Base-by-base conservation (phyloP, 2,888 invertebrate genomes). In the Netelia fuscicornis region DNA sequence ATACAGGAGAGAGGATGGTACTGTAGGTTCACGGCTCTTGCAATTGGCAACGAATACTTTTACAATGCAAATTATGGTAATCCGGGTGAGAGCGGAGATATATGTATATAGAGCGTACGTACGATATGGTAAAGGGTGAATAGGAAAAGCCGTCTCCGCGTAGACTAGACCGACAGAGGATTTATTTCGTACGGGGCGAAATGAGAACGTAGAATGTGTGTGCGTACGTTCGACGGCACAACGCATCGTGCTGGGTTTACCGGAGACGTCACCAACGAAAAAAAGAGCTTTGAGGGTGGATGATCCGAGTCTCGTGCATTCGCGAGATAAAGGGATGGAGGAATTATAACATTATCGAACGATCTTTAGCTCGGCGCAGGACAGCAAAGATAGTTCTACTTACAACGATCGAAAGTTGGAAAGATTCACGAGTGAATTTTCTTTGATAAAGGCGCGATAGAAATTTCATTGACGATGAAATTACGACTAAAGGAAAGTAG, bases 51-150 rank as follows among this genome's bases (percentile, higher is more conserved):
- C 86, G 92, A 92, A 92, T 91, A 91, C 92, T 92, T 92, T 92
- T 91, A 93, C 92, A 91, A 92, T 92, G 92, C 92, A 92, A 92
- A 92, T 93, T 92, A 92, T 92, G 92, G 92, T 92, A 92, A 92
- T 92, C 90, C 90, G 87, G 83, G 58, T 48, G 48, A 82, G 87
- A 87, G 89, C 88, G 87, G 37, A 44, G 48, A 58, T 44, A 23
- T 89, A 86, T 82, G 83, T 76, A 86, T 85, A 86, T 86, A 86
- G 87, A 80, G 83, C 62, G 82, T 86, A 80, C 77, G 83, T 81
- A 56, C 64, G 13, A 37, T 37, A 74, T 17, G 42, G 37, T 58
- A 48, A 44, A 74, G 56, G 56, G 52, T 68, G 64, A 42, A 30
- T 71, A 56, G 76, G 58, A 71, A 74, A 76, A 76, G 42, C 65